Conservation (phyloP, 2,888 invertebrate genomes). For the Dynastes tityus region DNA sequence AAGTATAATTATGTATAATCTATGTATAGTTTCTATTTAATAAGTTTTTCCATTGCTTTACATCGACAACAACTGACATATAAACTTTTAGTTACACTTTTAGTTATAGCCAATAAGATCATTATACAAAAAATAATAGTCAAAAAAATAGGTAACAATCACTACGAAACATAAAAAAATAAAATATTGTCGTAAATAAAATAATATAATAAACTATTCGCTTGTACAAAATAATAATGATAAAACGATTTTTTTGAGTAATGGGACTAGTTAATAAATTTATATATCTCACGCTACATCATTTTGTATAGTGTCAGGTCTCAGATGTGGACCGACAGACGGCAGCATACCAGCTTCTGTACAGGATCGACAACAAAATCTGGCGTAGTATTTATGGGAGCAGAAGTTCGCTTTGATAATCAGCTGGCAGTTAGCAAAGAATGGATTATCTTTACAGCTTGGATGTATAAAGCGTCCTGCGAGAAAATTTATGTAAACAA, state of each 20-base stretch:
- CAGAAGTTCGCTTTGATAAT: slow-evolving; percentile 91
- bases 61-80: slow-evolving; percentile 46
- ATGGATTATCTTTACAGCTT: slow-evolving; percentile 89
- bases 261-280: slow-evolving; percentile 51
- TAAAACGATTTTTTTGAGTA: slow-evolving; percentile 45
- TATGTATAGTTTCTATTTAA: slow-evolving; percentile 36
- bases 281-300: slow-evolving; percentile 51
- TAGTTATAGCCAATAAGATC: slow-evolving; percentile 46
- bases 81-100: slow-evolving; percentile 49
- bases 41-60: slow-evolving; percentile 31
- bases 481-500: not conserved
- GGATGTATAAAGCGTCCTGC: slow-evolving; percentile 83
- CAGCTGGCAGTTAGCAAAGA: slow-evolving; percentile 91
- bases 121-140: slow-evolving; percentile 34
- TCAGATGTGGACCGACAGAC: slow-evolving; percentile 63
- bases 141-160: slow-evolving; percentile 52
- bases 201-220: slow-evolving; percentile 43
- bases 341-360: slow-evolving; percentile 87
- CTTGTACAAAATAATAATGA: slow-evolving; percentile 48
- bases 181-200: slow-evolving; percentile 45
- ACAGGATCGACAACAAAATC: slow-evolving; percentile 95
- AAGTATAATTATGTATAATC: slow-evolving; percentile 39
- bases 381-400: slow-evolving; percentile 91
- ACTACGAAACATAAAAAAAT: slow-evolving; percentile 45
- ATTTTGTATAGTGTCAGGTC: slow-evolving; percentile 48